A percentile compares a stretch with the other conserved stretches of the same genome.
Conservation (phyloP, 2,888 invertebrate genomes). For the Steinernema carpocapsae region DNA sequence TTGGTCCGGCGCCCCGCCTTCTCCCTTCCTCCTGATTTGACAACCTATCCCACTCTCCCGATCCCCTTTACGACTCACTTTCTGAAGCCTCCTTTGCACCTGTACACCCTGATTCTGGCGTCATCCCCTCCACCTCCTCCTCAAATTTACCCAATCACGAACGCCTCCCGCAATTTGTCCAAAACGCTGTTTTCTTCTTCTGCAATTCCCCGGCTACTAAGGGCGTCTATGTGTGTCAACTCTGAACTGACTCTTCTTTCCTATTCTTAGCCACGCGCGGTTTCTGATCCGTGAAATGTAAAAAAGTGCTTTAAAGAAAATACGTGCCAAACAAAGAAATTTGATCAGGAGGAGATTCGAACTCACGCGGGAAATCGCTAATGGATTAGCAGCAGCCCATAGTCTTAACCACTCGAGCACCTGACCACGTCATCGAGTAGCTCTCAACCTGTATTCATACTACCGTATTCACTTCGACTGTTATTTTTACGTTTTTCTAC, state of each 20-base stretch:
- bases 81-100: not conserved
- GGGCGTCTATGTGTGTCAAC: not conserved
- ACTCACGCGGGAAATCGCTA: slow-evolving; percentile 47
- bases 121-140: no score
- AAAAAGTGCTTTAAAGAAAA: not conserved
- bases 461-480: not conserved
- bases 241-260: not conserved
- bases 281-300: not conserved
- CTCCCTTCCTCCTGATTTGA: not conserved
- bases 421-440: not conserved
- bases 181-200: no score
- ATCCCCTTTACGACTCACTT: not conserved
- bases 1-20: not conserved
- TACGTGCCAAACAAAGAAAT: not conserved
- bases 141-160: no score
- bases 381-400: slow-evolving; percentile 62
- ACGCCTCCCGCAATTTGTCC: no score
- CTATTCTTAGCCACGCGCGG: not conserved
- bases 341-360: slow-evolving; percentile 29
- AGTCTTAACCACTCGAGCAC: slow-evolving; percentile 61
- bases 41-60: not conserved
- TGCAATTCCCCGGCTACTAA: not conserved
- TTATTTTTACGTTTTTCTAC: not conserved
- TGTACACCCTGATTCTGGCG: not conserved
- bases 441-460: not conserved